Evolutionary conservation across 2,888 invertebrate species (phyloP), one percentile per base, ranked within the genome.

Genomic region (Pseudolycoriella hygida): DNA sequence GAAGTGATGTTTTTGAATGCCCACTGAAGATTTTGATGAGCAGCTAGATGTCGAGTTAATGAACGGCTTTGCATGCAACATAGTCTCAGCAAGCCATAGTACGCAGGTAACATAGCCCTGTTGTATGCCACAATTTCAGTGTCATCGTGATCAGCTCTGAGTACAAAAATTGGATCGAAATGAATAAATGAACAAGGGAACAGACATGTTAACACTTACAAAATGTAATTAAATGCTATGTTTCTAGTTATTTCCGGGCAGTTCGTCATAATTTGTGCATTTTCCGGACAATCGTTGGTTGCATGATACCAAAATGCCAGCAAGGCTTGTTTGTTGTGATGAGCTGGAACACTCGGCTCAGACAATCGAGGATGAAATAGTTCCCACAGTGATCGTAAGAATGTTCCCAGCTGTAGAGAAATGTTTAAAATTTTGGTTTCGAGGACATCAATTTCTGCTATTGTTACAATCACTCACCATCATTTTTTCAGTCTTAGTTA

Each of bases 11-110:
- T 93, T 58, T 92, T 83, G 65, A 93, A 93, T 19, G 93, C 93
- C 93, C 93, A 94, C 60, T 89, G 88, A 39, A 94, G 76, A 69
- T 94, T 94, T 67, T 93, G 92, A 67, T 94, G 93, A 53, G 81
- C 80, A 1, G 90, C 87, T 46, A 94, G 70, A 57, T 85, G 79
- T 45, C 89, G 73, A 4, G 90, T 86, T 63, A 94, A 89, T 18
- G 78, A 67, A 40, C 81, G 73, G 4, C 92, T 92, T 54, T 87
- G 83, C 52, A 89, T 83, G 60, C 93, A 93, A 67, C 88, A 92
- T 62, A 92, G 74, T 50, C 90, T 74, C 54, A 94, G 68, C 47
- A 94, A 69, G 39, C 92, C 89, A 60, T 89, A 89, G 66, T 87
- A 88, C 10, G 92, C 87, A 2, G 93, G 93, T 57, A 94, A 66